Conservation (phyloP, 2,113 vertebrate genomes). For the Mustela lutreola region DNA sequence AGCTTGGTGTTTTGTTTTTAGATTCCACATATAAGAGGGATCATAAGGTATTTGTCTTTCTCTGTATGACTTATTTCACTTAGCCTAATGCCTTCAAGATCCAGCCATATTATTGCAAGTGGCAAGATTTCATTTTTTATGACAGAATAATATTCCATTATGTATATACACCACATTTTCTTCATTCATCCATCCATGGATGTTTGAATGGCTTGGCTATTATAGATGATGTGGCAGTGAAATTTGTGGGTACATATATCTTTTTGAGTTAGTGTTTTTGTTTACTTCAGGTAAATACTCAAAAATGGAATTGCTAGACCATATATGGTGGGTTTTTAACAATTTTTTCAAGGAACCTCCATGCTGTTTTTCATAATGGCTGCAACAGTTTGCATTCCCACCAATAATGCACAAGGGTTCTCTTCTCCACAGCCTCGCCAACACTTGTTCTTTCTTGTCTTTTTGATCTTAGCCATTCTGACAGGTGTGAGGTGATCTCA, state of each 20-base stretch:
- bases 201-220: background rate
- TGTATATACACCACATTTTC: background rate
- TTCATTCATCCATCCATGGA: background rate
- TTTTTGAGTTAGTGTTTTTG: background rate
- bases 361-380: background rate
- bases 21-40: background rate
- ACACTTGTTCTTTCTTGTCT: background rate
- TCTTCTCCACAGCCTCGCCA: background rate
- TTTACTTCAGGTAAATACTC: background rate
- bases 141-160: background rate
- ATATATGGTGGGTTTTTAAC: background rate
- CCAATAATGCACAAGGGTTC: background rate
- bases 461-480: background rate
- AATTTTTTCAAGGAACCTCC: background rate
- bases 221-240: background rate
- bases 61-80: background rate
- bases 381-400: background rate
- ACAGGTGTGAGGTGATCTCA: background rate
- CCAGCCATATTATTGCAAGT: background rate
- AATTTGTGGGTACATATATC: background rate
- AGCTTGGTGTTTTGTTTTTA: background rate
- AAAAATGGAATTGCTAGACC: background rate
- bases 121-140: background rate
- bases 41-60: background rate
- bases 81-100: background rate